These are phyloP conservation scores for Drosophila nr. medialis DNA, from an alignment of 2,888 invertebrate species.

Conservation along the genomic window DNA sequence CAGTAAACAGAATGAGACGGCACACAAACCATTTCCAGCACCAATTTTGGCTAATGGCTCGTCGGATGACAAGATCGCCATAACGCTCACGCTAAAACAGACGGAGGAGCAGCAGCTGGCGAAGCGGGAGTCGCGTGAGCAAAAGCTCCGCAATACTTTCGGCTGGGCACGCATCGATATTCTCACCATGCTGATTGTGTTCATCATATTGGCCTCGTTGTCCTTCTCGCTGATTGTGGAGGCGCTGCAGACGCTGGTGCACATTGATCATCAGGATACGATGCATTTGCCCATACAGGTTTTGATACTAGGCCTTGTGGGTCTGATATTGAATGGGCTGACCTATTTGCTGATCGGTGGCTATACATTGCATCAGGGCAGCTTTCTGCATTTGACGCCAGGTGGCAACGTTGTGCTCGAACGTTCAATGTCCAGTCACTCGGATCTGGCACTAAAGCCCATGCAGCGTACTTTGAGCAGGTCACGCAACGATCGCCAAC, in stretches of 20 bases:
- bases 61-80: constrained; percentile 49
- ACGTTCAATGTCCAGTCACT: constrained; percentile 81
- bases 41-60: constrained; percentile 16
- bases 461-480: constrained; percentile 85
- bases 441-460: constrained; percentile 72
- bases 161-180: constrained; percentile 97
- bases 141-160: constrained; percentile 92
- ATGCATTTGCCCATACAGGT: constrained; percentile 91
- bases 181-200: constrained; percentile 92
- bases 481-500: constrained; percentile 75
- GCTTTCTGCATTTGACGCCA: constrained; percentile 88
- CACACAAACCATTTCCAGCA: not conserved
- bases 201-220: constrained; percentile 92
- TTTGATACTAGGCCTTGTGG: constrained; percentile 89
- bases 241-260: constrained; percentile 91
- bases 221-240: constrained; percentile 93
- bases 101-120: constrained; percentile 63
- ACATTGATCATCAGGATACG: constrained; percentile 89
- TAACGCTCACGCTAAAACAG: constrained; percentile 56
- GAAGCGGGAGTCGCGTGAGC: constrained; percentile 85
- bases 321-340: constrained; percentile 90
- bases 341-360: constrained; percentile 93
- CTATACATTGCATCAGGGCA: constrained; percentile 90
- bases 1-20: constrained; percentile 69
- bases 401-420: constrained; percentile 88